Base-by-base conservation (phyloP, 2,797 vertebrate species). In the Nasua narica region DNA sequence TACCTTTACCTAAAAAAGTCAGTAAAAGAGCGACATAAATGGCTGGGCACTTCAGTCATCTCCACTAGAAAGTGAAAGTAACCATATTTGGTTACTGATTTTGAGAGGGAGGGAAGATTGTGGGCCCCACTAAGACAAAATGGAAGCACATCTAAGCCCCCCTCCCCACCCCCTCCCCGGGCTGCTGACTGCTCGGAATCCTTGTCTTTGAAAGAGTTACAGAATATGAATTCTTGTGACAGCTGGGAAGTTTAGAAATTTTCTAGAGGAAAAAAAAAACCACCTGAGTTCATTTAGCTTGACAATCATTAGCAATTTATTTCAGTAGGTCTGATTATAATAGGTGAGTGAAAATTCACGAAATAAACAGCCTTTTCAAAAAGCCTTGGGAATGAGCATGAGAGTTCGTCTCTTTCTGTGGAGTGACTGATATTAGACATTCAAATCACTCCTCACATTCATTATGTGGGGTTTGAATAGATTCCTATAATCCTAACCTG, bases 321-420 rank as follows among this genome's bases (percentile, higher is more conserved):
- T 86, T 56, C 52, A 62, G 87, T 70, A 32, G 35, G n/a, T 72
- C 91, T 93, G 87, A 94, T 91, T 96, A 56, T 94, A 87, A 96
- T 79, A 40, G 46, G 16, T 40, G 25, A 83, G 32, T 70, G n/a
- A 88, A 95, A 89, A 84, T 88, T 74, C 58, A 94, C 5, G 40
- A 96, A 95, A 89, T 95, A 95, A 96, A 97, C 54, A 94, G 89
- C 40, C 88, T 74, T 97, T 97, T 96, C 48, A 87, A 93, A 89
- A 93, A 97, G n/a, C 87, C 56, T 54, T 27, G 69, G n/a, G 58
- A 94, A 50, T 70, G 23, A 85, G 70, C 35, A 35, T 8, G 76
- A 95, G 58, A 54, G 23, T 50, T 48, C 48, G 65, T 50, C 77
- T 65, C 29, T 10, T 97, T 95, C 56, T 88, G 56, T 29, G 8